Base-by-base conservation (phyloP, 2,888 invertebrate species). In the Scaptomyza caliginosa region DNA sequence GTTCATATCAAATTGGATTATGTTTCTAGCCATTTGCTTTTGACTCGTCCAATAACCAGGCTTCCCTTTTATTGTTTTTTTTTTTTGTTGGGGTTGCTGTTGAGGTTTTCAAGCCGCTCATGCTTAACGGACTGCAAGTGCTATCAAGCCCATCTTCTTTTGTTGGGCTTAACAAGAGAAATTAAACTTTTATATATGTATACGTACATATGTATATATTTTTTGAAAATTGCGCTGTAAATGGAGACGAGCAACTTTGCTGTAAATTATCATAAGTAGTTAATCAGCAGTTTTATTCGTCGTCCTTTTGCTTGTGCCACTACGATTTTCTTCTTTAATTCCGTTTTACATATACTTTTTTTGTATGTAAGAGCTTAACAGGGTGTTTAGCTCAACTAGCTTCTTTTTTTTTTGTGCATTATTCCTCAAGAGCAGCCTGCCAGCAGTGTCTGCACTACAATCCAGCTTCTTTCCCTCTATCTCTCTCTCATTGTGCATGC, bases 1-100 rank as follows among this genome's bases (percentile, higher is more conserved):
- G 16, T 39, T 38, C 16, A 17, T n/a, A 39, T 59, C 30, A 51
- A 55, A 72, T 50, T 42, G 28, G 54, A 72, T 73, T 72, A 55
- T 54, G 38, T 54, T 55, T 50, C 30, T 23, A 21, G 40, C 42
- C 46, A 16, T 48, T 32, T 50, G 38, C 50, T 42, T 49, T 46
- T 10, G 13, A 34, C 45, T 32, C 50, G 19, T 24, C 46, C 34
- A 16, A 13, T 30, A 30, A 2, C 7, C 24, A 24, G 24, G 24
- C 24, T 8, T 24, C n/a, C n/a, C n/a, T 30, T 30, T 5, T n/a
- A n/a, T n/a, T n/a, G n/a, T n/a, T 40, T 5, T 6, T 11, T 13
- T 19, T 19, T 13, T 50, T 39, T 21, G 21, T 21, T 21, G 21
- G 4, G 21, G 21, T 21, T n/a, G n/a, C n/a, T n/a, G n/a, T 5